Conservation (phyloP, 2,888 invertebrate genomes). For the Euzophera pinguis region DNA sequence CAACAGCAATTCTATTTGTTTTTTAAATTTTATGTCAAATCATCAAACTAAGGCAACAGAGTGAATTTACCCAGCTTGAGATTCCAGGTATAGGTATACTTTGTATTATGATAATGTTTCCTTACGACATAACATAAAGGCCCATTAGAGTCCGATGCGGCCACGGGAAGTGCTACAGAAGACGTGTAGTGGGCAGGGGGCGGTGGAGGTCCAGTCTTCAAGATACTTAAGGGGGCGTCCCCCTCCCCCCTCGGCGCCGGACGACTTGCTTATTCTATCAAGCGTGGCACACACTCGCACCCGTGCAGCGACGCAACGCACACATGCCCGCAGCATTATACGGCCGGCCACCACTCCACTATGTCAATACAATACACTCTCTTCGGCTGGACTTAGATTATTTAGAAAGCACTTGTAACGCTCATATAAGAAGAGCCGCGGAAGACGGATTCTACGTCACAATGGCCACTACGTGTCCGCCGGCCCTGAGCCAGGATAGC, state of each 20-base stretch:
- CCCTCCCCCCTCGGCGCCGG: conserved; percentile 57
- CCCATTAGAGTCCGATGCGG: conserved; percentile 71
- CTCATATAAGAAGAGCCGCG: conserved; percentile 79
- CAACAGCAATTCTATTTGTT: too few species aligned
- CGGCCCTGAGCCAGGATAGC: conserved; percentile 67
- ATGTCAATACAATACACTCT: conserved; percentile 81
- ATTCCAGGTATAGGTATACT: conserved; percentile 11
- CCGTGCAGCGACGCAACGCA: conserved; percentile 47
- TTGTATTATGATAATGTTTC: conserved; percentile 40
- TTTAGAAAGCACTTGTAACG: conserved; percentile 82
- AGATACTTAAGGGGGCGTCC: conserved; percentile 65
- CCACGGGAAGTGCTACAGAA: conserved; percentile 72
- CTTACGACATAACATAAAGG: conserved; percentile 64
- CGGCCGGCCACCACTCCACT: conserved; percentile 80
- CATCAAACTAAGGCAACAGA: neutral
- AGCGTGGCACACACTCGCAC: conserved; percentile 64
- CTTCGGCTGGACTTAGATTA: conserved; percentile 80
- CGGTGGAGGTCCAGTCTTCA: conserved; percentile 75
- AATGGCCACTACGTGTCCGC: conserved; percentile 77
- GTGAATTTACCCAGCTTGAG: neutral
- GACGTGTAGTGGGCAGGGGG: conserved; percentile 73
- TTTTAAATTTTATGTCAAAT: neutral
- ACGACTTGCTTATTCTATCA: conserved; percentile 80
- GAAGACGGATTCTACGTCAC: conserved; percentile 76
- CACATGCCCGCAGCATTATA: conserved; percentile 68